Conservation (phyloP, 2,113 vertebrate genomes). For the Holacanthus passer region DNA sequence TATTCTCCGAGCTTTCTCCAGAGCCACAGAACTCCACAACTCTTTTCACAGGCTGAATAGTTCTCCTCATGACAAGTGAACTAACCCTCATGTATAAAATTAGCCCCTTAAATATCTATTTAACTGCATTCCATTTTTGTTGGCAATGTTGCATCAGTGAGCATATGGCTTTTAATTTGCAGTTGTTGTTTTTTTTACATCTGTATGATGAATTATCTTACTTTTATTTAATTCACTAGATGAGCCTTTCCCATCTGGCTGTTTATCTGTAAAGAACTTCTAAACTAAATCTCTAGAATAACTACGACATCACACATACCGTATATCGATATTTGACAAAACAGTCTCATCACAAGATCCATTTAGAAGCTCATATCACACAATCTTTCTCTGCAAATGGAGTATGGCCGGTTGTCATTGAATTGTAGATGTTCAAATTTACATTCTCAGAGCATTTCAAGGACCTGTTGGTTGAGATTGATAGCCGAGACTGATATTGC, state of each 20-base stretch:
- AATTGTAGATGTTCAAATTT: constrained; percentile 25
- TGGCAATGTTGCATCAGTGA: neutral
- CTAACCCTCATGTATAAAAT: neutral
- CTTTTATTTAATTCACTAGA: neutral
- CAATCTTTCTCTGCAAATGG: constrained; percentile 12
- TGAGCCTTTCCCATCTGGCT: neutral
- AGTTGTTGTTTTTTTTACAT: neutral
- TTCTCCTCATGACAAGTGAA: neutral
- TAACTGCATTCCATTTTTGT: neutral
- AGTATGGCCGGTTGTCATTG: neutral
- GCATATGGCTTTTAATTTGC: neutral
- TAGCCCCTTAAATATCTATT: constrained; percentile 8
- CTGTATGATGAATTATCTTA: neutral
- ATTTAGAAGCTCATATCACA: neutral
- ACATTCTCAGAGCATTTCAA: constrained; percentile 30
- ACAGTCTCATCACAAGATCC: neutral
- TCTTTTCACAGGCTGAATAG: constrained; percentile 11
- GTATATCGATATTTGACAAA: neutral
- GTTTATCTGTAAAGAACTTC: neutral
- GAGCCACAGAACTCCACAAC: neutral
- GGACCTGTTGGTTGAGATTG: neutral
- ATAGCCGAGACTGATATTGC: constrained; percentile 2
- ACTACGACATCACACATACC: neutral
- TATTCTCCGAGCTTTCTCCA: neutral
- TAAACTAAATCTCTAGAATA: neutral